phyloP scores from a whole-genome alignment of 2,797 vertebrate species.

The Rhinichthys osculus region DNA sequence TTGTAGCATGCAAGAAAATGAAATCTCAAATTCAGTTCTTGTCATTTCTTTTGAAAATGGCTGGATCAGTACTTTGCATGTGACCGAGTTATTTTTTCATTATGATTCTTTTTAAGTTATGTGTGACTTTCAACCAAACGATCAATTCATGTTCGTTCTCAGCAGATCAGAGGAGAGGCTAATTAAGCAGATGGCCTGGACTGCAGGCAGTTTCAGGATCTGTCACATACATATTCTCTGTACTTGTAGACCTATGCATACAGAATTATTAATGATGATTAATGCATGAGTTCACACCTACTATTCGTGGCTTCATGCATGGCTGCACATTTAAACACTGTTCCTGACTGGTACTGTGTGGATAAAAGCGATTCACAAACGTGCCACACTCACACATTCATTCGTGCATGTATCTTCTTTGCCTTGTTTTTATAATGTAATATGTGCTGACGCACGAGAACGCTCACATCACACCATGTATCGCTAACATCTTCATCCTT shows the following conservation, averaged over 20 bases:
- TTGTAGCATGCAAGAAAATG: neutral
- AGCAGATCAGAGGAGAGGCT: slow-evolving; percentile 57
- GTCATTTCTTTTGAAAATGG: neutral
- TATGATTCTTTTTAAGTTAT: slow-evolving; percentile 3
- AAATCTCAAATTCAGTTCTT: neutral
- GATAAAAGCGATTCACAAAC: neutral
- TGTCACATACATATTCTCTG: slow-evolving; percentile 35
- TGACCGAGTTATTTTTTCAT: slow-evolving; percentile 5
- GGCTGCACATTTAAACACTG: slow-evolving; percentile 8
- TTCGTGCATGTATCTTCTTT: neutral
- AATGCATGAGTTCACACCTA: slow-evolving; percentile 45
- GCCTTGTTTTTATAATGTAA: slow-evolving; percentile 14
- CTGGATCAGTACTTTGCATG: slow-evolving; percentile 5
- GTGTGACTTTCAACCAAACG: slow-evolving; percentile 7
- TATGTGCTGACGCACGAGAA: neutral
- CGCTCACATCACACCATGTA: neutral
- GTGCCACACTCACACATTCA: neutral
- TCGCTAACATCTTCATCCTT: slow-evolving; percentile 29
- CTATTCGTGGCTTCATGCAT: slow-evolving; percentile 13
- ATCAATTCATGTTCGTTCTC: neutral
- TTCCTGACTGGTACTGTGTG: neutral
- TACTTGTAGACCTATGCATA: slow-evolving; percentile 34
- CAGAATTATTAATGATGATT: slow-evolving; percentile 41
- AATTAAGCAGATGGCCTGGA: slow-evolving; percentile 53
- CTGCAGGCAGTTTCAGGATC: slow-evolving; percentile 40